These are phyloP conservation scores for Anisognathus igniventris DNA, from an alignment of 2,797 vertebrate genomes.

Conservation along the genomic window DNA sequence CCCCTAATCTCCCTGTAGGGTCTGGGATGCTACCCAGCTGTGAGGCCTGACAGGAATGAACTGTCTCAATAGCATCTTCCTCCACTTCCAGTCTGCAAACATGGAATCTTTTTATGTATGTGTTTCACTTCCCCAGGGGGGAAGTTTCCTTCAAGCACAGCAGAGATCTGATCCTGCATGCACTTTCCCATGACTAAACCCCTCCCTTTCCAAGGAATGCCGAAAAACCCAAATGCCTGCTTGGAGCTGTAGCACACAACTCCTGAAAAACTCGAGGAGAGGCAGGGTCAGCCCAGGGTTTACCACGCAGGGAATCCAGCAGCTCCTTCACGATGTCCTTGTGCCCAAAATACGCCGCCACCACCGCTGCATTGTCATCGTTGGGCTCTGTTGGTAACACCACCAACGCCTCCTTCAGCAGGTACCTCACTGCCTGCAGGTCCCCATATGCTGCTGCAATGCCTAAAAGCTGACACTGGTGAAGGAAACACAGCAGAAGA, in stretches of 20 bases:
- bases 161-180: not conserved
- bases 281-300: not conserved
- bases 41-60: not conserved
- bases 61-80: not conserved
- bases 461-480: conserved; percentile 82
- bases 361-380: conserved; percentile 83
- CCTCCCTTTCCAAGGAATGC: not conserved
- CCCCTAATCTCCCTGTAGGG: not conserved
- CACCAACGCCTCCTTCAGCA: conserved; percentile 80
- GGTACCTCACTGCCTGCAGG: conserved; percentile 80
- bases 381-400: conserved; percentile 79
- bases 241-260: not conserved
- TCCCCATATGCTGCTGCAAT: conserved; percentile 84
- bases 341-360: conserved; percentile 86
- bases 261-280: not conserved
- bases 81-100: not conserved
- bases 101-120: not conserved
- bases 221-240: not conserved
- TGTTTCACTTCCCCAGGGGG: not conserved
- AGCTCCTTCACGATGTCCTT: conserved; percentile 79
- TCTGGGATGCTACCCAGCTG: not conserved
- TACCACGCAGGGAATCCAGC: conserved; percentile 86
- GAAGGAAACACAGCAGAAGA: not conserved
- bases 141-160: not conserved
- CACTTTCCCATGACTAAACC: not conserved